Base-by-base conservation (phyloP, 2,888 invertebrate genomes). In the Agrilus cyanescens region DNA sequence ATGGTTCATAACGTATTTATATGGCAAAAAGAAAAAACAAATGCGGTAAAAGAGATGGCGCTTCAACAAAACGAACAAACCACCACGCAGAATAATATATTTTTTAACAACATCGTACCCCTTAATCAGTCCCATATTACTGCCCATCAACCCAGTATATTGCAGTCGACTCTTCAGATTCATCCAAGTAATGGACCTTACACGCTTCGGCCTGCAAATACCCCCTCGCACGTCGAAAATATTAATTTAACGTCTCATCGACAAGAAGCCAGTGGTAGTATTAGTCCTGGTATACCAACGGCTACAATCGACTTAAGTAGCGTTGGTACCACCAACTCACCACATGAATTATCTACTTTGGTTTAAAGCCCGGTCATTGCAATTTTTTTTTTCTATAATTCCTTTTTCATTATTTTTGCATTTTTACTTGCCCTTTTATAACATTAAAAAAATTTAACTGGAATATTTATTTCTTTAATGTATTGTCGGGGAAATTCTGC, bases 1-100 rank as follows among this genome's bases (percentile, higher is more conserved):
- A 87, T 93, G 81, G 87, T 93, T 13, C 93, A 94, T 70, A 93
- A 91, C 67, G 88, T 89, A 12, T 91, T 90, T 66, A 82, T 91
- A 38, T 94, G 93, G 93, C 89, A 91, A 67, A 83, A 82, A 63
- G 87, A 87, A 65, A 88, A 88, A 68, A 88, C 87, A 1, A 86
- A 83, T 54, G 78, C 86, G 40, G 85, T 86, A 25, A 80, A 80
- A 57, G 80, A 80, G 47, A 47, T 65, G 34, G 65, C 66, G 3
- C 46, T 64, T 37, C 62, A 62, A 44, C 63, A 63, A 39, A 58
- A 60, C 20, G 58, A 60, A 33, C 53, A 58, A 10, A 53, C 46
- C 2, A 44, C 43, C 14, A 34, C 16, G 16, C 57, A 55, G 37
- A 59, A 60, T 45, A 61, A 57, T 47, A 62, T 62, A 4, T 60